Evolutionary conservation across 2,113 vertebrate genomes (phyloP).

Genomic region (Connochaetes taurinus): DNA sequence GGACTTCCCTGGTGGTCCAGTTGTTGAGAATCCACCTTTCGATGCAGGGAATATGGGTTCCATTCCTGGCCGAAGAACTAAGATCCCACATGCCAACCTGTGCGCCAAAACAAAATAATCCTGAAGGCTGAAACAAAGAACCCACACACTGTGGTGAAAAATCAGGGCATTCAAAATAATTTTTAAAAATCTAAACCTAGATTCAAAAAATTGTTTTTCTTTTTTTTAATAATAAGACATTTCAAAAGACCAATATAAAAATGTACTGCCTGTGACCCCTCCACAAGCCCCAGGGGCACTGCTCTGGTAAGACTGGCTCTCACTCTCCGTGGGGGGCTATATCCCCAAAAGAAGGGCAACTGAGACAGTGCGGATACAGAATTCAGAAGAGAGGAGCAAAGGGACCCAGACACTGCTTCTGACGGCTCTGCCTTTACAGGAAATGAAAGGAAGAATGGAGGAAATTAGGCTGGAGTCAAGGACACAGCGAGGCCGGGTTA

Average conservation of each 20-base stretch:
- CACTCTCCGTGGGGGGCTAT: background rate
- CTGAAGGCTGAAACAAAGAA: background rate
- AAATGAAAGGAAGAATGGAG: conserved; percentile 40
- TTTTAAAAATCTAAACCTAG: background rate
- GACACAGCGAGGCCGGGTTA: background rate
- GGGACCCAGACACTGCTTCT: background rate
- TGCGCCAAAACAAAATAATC: background rate
- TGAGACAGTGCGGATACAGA: background rate
- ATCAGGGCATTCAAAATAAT: background rate
- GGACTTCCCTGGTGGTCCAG: background rate
- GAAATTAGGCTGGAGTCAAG: conserved; percentile 25
- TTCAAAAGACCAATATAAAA: background rate
- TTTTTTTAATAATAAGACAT: background rate
- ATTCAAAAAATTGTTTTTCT: background rate
- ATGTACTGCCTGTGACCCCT: background rate
- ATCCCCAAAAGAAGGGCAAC: background rate
- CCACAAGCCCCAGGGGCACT: background rate
- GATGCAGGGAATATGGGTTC: background rate
- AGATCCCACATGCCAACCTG: background rate
- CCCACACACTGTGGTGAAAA: background rate
- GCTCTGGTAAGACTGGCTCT: background rate
- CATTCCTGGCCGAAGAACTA: background rate
- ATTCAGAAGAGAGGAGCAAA: background rate
- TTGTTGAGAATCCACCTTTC: background rate
- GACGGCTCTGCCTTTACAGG: background rate